A percentile compares a stretch with the other conserved stretches of the same genome.
These are phyloP conservation scores for Papilio xuthus DNA, from an alignment of 1,140 invertebrate genomes.

Conservation along the genomic window DNA sequence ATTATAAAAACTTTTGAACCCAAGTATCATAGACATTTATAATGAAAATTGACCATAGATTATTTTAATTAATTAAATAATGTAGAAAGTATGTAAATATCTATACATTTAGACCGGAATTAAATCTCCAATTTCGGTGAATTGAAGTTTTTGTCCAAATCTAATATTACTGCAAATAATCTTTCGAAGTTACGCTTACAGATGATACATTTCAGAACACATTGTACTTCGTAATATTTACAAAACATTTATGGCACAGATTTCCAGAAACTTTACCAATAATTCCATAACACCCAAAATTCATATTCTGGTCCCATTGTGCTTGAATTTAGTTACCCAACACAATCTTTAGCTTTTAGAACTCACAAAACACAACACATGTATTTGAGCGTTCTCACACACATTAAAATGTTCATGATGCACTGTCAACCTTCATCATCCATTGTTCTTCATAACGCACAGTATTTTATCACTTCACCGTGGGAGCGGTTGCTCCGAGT, in stretches of 20 bases:
- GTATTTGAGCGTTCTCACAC: background rate
- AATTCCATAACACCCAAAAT: background rate
- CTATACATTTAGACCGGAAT: background rate
- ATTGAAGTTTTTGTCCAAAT: background rate
- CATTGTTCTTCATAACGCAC: background rate
- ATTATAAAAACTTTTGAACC: background rate
- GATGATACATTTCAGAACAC: background rate
- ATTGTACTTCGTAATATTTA: background rate
- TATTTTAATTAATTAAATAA: background rate
- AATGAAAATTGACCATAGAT: background rate
- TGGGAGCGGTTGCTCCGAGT: conserved; percentile 37
- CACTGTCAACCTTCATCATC: background rate
- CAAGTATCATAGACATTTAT: background rate
- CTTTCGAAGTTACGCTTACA: background rate
- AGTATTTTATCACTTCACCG: background rate
- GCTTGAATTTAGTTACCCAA: conserved; percentile 8
- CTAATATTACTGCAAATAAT: background rate
- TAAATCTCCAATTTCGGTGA: background rate
- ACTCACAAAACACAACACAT: background rate
- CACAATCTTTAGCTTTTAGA: background rate
- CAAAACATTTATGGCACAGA: conserved; percentile 15
- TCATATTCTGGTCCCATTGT: conserved; percentile 17
- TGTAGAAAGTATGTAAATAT: background rate
- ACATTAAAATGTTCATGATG: background rate
- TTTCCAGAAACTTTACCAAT: background rate